Conservation (phyloP, 1,140 invertebrate species). For the Scaptomyza montana region DNA sequence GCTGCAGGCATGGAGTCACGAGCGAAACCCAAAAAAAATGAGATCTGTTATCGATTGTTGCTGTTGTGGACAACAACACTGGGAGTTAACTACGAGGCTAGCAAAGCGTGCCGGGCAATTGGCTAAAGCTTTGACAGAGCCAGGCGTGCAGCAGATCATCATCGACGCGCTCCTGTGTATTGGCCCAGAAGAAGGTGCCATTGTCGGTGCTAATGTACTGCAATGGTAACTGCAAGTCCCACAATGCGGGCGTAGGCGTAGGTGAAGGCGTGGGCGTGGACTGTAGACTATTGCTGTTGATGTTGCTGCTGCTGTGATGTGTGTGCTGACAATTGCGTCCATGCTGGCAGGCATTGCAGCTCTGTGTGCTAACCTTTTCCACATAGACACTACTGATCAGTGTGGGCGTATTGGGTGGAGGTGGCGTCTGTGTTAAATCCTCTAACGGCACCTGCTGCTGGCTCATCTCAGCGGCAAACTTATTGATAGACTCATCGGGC, state of each 20-base stretch:
- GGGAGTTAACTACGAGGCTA: conserved; percentile 20
- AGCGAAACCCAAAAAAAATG: conserved; percentile 35
- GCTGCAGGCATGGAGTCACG: conserved; percentile 19
- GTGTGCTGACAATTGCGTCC: conserved; percentile 80
- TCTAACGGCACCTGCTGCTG: conserved; percentile 35
- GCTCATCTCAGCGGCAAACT: conserved; percentile 49
- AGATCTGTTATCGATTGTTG: conserved; percentile 54
- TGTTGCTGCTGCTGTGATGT: conserved; percentile 44
- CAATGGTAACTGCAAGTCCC: conserved; percentile 58
- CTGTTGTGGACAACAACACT: conserved; percentile 12
- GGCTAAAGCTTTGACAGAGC: conserved; percentile 74
- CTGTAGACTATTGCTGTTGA: conserved; percentile 21
- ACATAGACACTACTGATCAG: conserved; percentile 71
- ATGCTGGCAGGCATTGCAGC: conserved; percentile 66
- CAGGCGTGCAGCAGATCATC: conserved; percentile 72
- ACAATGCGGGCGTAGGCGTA: conserved; percentile 30
- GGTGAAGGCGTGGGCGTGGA: conserved; percentile 18
- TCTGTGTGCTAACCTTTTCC: conserved; percentile 63
- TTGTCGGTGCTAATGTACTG: conserved; percentile 79
- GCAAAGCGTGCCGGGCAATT: conserved; percentile 67
- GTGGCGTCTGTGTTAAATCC: conserved; percentile 36
- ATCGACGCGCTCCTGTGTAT: conserved; percentile 68
- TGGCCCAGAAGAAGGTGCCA: conserved; percentile 81
- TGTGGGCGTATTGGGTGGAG: conserved; percentile 74
- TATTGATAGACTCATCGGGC: conserved; percentile 45